These are phyloP conservation scores for human (Homo sapiens) DNA, from an alignment of 2,113 vertebrate species.

Conservation along the genomic window GRCh38 chr20:43251001-43251500, in stretches of 20 bases:
- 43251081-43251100: not conserved
- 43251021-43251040: not conserved
- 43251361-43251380: not conserved
- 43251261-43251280: not conserved
- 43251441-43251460: not conserved
- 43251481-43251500: too few species aligned
- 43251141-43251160: not conserved
- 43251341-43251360: not conserved
- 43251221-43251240: not conserved
- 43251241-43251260: not conserved
- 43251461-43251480: too few species aligned
- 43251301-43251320: not conserved
- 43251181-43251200: not conserved
- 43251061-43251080: too few species aligned
- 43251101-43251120: not conserved
- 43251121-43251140: not conserved
- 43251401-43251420: not conserved
- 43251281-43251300: rapidly evolving
- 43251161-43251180: not conserved
- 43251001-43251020: not conserved
- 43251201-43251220: not conserved
- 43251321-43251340: not conserved
- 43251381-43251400: not conserved
- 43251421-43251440: not conserved
- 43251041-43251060: not conserved